Base-by-base conservation (phyloP, 2,113 vertebrate species). In the Menura novaehollandiae region DNA sequence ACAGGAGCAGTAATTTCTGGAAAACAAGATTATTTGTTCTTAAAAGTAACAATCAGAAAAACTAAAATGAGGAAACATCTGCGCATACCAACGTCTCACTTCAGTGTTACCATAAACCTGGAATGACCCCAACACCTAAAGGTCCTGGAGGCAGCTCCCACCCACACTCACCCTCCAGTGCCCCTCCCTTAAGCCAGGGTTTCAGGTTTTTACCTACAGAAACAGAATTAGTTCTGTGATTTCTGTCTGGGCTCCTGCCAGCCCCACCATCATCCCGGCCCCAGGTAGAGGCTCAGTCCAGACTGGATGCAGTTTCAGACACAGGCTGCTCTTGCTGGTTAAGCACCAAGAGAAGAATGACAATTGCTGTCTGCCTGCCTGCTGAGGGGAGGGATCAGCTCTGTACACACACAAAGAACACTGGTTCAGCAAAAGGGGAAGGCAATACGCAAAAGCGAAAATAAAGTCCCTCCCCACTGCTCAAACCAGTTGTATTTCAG, bases 161-260 rank as follows among this genome's bases (percentile, higher is more conserved):
- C 35, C 18, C 62, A 19, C 21, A 5, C 11, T 37, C 2, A 0
- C 37, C 55, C 71, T 47, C 63, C 87, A 44, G n/a, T 0, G 3
- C 30, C 81, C 64, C 21, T 58, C 39, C 63, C 68, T 26, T 55
- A 94, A 71, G 51, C 71, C 84, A 30, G 55, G 26, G 14, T 35
- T 87, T 44, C 63, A 49, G 32, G 35, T 52, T 77, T 84, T 67
- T 56, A 88, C 52, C 69, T 59, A 14, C 18, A 75, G 33, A 62
- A 55, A 62, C 44, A 82, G 46, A 87, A 78, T 59, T 5, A 55
- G 52, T 30, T 78, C 39, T 23, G 58, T 27, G 77, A 69, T 71
- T 88, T 81, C n/a, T 63, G 13, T 10, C 16, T 91, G 68, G 63
- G 68, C 46, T 89, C 33, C 74, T 78, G 60, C 69, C 81, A 87